Percentiles rank a stretch among this genome's conserved stretches.
Conservation (phyloP, 1,140 invertebrate species). For the Araneus ventricosus region DNA sequence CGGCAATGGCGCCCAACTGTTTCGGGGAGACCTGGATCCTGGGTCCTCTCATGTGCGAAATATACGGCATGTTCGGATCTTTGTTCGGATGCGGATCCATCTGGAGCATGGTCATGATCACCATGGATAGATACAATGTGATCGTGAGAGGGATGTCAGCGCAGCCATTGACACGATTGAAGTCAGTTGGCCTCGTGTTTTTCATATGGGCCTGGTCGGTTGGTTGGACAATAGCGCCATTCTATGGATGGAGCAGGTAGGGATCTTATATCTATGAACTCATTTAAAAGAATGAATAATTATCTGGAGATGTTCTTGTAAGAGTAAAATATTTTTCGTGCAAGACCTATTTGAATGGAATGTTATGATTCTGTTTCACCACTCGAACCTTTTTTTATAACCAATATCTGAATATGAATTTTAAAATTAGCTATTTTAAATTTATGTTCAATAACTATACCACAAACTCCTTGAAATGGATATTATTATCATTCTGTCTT, state of each 20-base stretch:
- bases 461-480: too few relatives aligned
- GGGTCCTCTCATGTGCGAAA: slow-evolving; percentile 89
- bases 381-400: too few relatives aligned
- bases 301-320: neutral
- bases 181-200: slow-evolving; percentile 85
- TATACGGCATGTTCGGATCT: slow-evolving; percentile 89
- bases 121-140: slow-evolving; percentile 90
- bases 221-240: slow-evolving; percentile 86
- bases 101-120: slow-evolving; percentile 90
- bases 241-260: slow-evolving; percentile 86
- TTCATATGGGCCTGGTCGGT: slow-evolving; percentile 86
- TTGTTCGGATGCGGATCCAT: slow-evolving; percentile 90
- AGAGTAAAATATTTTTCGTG: neutral
- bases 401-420: too few relatives aligned
- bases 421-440: too few relatives aligned
- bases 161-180: slow-evolving; percentile 85
- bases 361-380: too few relatives aligned
- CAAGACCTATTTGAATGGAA: neutral
- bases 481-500: too few relatives aligned
- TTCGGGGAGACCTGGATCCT: slow-evolving; percentile 92
- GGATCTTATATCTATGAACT: neutral
- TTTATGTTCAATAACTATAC: too few relatives aligned
- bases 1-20: slow-evolving; percentile 89
- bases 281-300: neutral
- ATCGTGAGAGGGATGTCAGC: slow-evolving; percentile 89